Percentiles rank a stretch among this genome's conserved stretches.
phyloP scores from a whole-genome alignment of 2,113 vertebrate species.

The Murina feae region DNA sequence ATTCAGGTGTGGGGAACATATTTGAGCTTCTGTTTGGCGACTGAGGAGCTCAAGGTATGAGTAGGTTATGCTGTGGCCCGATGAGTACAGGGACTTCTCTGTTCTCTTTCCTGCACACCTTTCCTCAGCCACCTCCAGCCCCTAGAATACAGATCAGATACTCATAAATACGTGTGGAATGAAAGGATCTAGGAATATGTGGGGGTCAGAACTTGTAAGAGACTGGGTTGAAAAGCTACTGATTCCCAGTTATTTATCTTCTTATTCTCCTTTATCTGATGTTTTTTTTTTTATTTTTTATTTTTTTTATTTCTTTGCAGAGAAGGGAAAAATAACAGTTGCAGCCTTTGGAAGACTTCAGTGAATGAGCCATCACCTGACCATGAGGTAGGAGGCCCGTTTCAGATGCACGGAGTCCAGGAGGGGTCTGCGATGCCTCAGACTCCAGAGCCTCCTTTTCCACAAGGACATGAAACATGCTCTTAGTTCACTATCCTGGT shows the following conservation, averaged over 20 bases:
- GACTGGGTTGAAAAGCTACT: neutral
- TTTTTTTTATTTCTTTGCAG: neutral
- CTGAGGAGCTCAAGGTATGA: neutral
- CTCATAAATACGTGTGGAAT: neutral
- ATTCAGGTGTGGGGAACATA: neutral
- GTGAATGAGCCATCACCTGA: neutral
- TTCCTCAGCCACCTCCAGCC: neutral
- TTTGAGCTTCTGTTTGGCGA: neutral
- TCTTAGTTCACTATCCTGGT: neutral
- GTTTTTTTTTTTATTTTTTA: neutral
- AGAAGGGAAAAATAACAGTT: neutral
- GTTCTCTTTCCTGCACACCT: neutral
- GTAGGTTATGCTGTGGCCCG: neutral
- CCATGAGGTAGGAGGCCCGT: neutral
- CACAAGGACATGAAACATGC: neutral
- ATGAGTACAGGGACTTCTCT: neutral
- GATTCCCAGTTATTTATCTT: neutral
- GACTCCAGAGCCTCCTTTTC: neutral
- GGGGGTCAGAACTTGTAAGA: neutral
- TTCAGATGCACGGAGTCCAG: neutral
- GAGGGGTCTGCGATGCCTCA: neutral
- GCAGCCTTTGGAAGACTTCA: neutral
- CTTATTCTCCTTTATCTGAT: neutral
- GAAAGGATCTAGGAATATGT: neutral
- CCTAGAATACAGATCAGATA: neutral